Percentiles rank a stretch among this genome's conserved stretches.
phyloP scores from a whole-genome alignment of 2,888 invertebrate species.

The Mayetiola destructor region DNA sequence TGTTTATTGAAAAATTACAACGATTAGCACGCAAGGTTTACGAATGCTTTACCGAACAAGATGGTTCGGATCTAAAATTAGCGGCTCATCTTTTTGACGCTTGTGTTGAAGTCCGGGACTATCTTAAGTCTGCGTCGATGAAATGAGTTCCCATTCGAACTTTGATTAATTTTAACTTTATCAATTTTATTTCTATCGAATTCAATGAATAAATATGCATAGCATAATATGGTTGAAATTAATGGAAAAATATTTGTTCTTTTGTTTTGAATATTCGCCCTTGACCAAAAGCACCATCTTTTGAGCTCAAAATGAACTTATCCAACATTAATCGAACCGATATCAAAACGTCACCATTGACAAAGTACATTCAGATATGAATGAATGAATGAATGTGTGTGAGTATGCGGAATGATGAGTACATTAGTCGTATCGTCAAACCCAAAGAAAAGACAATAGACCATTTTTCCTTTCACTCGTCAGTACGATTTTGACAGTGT shows the following conservation, averaged over 20 bases:
- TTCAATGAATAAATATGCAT: too few relatives aligned
- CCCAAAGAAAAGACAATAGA: not conserved
- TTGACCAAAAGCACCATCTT: not conserved
- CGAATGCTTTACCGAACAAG: not conserved
- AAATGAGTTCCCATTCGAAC: too few relatives aligned
- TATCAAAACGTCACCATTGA: not conserved
- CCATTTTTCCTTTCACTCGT: not conserved
- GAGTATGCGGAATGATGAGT: too few relatives aligned
- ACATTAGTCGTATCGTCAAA: not conserved
- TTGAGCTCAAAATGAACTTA: not conserved
- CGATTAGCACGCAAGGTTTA: not conserved
- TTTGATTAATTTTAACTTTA: too few relatives aligned
- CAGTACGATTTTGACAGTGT: constrained; percentile 12
- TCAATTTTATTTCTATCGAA: too few relatives aligned
- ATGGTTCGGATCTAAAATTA: not conserved
- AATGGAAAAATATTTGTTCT: too few relatives aligned
- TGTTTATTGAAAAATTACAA: not conserved
- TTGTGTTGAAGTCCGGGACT: not conserved
- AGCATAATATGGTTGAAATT: too few relatives aligned
- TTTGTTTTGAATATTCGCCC: too few relatives aligned
- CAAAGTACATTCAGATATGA: not conserved
- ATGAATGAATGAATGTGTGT: too few relatives aligned
- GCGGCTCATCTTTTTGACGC: not conserved
- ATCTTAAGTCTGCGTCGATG: too few relatives aligned
- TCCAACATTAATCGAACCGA: not conserved